Evolutionary conservation across 2,888 invertebrate genomes (phyloP), one percentile per base, ranked within the genome.

Genomic region (Willowsia nigromaculata): DNA sequence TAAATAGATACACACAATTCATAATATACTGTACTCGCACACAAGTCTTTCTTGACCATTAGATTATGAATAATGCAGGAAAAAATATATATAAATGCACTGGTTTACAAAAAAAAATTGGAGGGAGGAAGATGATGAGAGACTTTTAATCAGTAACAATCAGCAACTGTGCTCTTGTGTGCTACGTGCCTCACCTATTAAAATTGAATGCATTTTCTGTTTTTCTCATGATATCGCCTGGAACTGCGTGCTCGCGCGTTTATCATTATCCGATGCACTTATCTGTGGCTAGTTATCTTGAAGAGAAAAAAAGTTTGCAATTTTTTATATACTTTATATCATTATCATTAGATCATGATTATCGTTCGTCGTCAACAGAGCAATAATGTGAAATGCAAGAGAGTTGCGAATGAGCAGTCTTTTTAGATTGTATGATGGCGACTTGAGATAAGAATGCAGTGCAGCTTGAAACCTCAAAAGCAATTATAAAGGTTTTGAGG

Each of bases 401-500:
- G 65, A 30, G 30, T 47, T 43, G 22, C 4, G 37, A 37, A 71
- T 65, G 37, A 13, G 56, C 47, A 76, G n/a, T 59, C 18, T 56
- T 56, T 22, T 80, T 59, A 62, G 59, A 15, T 13, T 25, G 5
- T 62, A 81, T 62, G 50, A 83, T 68, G 83, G 50, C 62, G 56
- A 78, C 33, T 47, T 7, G 11, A 13, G 47, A 47, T 47, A 47
- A 47, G 47, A 5, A 40, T 40, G 40, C 40, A 40, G n/a, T n/a
- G n/a, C n/a, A 40, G 13, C 13, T 47, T 15, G 6, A 13, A 47
- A 47, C 9, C 13, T 2, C 9, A 9, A 13, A 2, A 15, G 25
- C 85, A 86, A 86, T 87, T 81, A 87, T 87, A 81, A 65, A 47
- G 15, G 40, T 7, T 27, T 33, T 3, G 11, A 15, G 15, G 6